Evolutionary conservation across 2,888 invertebrate genomes (phyloP).

Genomic region (Strigamia crassipes): DNA sequence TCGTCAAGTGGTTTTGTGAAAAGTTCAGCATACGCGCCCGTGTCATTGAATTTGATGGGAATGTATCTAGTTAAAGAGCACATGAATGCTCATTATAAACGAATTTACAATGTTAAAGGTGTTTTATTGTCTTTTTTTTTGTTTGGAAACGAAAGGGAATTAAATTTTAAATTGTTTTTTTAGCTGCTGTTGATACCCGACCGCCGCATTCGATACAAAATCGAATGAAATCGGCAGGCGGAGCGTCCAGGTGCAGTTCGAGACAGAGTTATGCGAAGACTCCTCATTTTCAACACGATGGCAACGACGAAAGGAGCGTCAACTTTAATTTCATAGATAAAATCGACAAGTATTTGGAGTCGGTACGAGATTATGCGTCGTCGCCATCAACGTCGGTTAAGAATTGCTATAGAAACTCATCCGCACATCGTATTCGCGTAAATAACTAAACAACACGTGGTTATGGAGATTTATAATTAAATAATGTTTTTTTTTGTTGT

Average conservation of each 20-base stretch:
- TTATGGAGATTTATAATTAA: too few species aligned
- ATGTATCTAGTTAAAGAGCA: slow-evolving; percentile 43
- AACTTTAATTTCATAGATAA: neutral
- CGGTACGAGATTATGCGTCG: neutral
- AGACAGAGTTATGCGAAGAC: neutral
- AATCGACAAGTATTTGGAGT: neutral
- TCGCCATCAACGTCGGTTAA: too few species aligned
- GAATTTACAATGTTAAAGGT: slow-evolving; percentile 34
- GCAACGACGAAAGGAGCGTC: too few species aligned
- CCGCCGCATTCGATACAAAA: neutral
- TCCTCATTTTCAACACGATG: too few species aligned
- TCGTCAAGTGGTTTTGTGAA: neutral
- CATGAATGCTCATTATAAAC: slow-evolving; percentile 39
- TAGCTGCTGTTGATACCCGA: neutral
- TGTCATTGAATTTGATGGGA: slow-evolving; percentile 36
- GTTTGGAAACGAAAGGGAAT: too few species aligned
- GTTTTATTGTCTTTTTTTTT: neutral
- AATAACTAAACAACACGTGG: too few species aligned
- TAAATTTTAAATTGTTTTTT: too few species aligned
- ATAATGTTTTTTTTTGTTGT: too few species aligned
- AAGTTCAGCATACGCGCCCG: slow-evolving; percentile 34
- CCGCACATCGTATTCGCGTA: too few species aligned
- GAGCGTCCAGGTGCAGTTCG: neutral
- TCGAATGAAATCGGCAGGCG: neutral
- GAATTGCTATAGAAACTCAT: too few species aligned